Evolutionary conservation across 2,113 vertebrate genomes (phyloP), one percentile per base, ranked within the genome.

Genomic region (Istiophorus platypterus): DNA sequence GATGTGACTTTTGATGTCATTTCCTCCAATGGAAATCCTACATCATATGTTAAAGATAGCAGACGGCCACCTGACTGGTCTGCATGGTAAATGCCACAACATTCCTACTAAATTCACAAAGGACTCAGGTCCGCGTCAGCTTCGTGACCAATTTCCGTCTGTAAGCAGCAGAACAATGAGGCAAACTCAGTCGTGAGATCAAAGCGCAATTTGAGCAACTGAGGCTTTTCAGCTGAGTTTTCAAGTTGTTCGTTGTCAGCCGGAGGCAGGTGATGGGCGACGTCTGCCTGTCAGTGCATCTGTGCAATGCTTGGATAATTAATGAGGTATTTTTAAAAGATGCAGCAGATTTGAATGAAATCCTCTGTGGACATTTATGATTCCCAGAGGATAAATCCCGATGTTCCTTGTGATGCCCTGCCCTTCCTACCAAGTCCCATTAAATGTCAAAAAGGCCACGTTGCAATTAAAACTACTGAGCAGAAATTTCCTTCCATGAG

Each of bases 141-240:
- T 18, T 20, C 56, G 56, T 80, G 79, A 88, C 72, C 31, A 67
- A 39, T 37, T 88, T 89, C 88, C 89, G 70, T 63, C 37, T 11
- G 37, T 62, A 26, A 5, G 39, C 14, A 78, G 31, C 0, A 9
- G 15, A 61, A 86, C 87, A 84, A 89, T 85, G 34, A 68, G 1
- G 27, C 82, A 80, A 83, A 56, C 39, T 88, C 74, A 82, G 37
- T 7, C 37, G 14, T 2, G 39, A 73, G 8, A 70, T 9, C 26
- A 56, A 68, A 73, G 68, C 1, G 12, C 3, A 18, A 54, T 26
- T 22, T 65, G 45, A 84, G 24, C 2, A 0, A 45, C 2, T 3
- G 37, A 49, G 59, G 41, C 15, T 70, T 22, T 22, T 20, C 7
- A 22, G 22, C 51, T 11, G 49, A 51, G 18, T n/a, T 24, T 63